phyloP scores from a whole-genome alignment of 2,113 vertebrate species.

The Polypterus senegalus region DNA sequence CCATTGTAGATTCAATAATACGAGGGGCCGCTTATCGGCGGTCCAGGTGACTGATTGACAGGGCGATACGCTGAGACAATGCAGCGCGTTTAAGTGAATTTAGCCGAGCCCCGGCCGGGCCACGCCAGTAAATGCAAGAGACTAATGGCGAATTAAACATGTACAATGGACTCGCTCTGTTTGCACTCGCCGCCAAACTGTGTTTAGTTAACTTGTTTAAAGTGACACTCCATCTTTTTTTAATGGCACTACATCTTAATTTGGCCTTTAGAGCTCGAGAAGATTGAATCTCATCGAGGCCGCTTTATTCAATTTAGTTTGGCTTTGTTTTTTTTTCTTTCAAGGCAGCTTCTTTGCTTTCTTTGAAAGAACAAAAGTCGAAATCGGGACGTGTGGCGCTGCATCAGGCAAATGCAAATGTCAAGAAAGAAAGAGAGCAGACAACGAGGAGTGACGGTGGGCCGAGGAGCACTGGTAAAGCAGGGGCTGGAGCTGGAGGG shows the following conservation, averaged over 20 bases:
- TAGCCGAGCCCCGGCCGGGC: constrained; percentile 59
- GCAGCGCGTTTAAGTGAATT: constrained; percentile 80
- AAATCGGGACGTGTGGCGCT: too few species aligned
- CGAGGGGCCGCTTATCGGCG: constrained; percentile 70
- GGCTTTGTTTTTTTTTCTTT: too few species aligned
- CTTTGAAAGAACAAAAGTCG: too few species aligned
- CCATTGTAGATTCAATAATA: constrained; percentile 84
- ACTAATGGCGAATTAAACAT: constrained; percentile 78
- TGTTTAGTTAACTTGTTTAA: constrained; percentile 66
- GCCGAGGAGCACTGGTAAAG: too few species aligned
- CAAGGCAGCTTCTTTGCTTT: too few species aligned
- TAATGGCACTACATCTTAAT: constrained; percentile 9
- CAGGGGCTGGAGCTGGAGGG: too few species aligned
- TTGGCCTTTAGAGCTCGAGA: neutral
- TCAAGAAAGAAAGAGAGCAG: too few species aligned
- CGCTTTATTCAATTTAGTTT: too few species aligned
- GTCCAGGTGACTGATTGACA: constrained; percentile 71
- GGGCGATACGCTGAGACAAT: constrained; percentile 79
- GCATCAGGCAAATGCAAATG: too few species aligned
- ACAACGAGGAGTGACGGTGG: too few species aligned
- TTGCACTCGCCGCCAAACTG: constrained; percentile 52
- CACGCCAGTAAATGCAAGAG: constrained; percentile 54
- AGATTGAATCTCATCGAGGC: too few species aligned
- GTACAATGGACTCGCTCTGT: constrained; percentile 70
- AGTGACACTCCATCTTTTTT: constrained; percentile 60